A percentile compares a stretch with the other conserved stretches of the same genome.
These are phyloP conservation scores for Picathartes gymnocephalus DNA, from an alignment of 2,113 vertebrate genomes.

Conservation along the genomic window DNA sequence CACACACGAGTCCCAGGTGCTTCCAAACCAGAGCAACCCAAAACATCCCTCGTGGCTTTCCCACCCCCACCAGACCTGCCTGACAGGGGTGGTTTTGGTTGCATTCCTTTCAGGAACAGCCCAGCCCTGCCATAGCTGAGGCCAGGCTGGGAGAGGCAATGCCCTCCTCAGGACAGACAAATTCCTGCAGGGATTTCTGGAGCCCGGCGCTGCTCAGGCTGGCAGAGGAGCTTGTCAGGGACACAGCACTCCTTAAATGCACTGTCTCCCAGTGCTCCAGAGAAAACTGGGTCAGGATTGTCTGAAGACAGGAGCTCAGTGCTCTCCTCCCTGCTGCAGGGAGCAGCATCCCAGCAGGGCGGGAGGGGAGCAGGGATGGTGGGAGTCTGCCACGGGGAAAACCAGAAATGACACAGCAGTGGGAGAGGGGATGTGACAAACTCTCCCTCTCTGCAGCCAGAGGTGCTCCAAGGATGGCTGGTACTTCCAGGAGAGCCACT, in stretches of 20 bases:
- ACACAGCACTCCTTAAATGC: neutral
- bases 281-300: slow-evolving; percentile 25
- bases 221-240: neutral
- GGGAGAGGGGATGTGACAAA: neutral
- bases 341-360: neutral
- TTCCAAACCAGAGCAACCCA: neutral
- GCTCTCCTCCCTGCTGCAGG: neutral
- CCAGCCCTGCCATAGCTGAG: neutral
- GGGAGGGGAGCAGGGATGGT: neutral
- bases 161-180: neutral
- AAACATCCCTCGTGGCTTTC: neutral
- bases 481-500: neutral
- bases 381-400: neutral
- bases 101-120: neutral
- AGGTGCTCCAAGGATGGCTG: neutral
- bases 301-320: neutral
- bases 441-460: neutral
- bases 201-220: neutral
- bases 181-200: neutral
- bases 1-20: rapidly evolving
- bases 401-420: rapidly evolving
- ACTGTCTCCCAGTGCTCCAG: neutral
- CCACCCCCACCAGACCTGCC: neutral
- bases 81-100: neutral
- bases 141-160: neutral